Evolutionary conservation across 1,140 invertebrate species (phyloP), one percentile per base, ranked within the genome.

Genomic region (Nasonia giraulti): DNA sequence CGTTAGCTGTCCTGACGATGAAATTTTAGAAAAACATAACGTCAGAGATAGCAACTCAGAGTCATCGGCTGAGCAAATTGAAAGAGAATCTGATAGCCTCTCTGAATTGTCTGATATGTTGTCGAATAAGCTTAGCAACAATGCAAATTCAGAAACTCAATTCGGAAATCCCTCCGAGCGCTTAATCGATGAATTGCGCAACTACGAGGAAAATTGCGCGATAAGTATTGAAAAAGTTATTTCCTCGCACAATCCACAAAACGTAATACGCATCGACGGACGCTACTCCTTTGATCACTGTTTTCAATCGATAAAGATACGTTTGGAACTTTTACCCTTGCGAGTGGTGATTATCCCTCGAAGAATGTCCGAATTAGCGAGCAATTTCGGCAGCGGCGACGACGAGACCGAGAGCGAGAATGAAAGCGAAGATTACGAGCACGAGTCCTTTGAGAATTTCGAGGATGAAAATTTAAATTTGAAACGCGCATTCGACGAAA

Each of bases 231-330:
- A 95, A 80, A 91, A 92, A 55, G 89, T 93, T 87, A 86, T 95
- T 62, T 88, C 94, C 44, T 87, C 90, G 10, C 93, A 93, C 88
- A 90, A 94, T 87, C 93, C 94, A 4, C 92, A 94, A 82, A 90
- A 90, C 87, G 92, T 95, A 62, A 90, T 95, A 31, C 93, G 93
- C 89, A 85, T 95, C 82, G 94, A 95, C 89, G 94, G 93, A 2
- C 90, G 94, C 69, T 89, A 88, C 6, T 87, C 91, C 11, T 85
- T 89, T 12, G 86, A 89, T 40, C 87, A 91, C 81, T 94, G 94
- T 91, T 91, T 94, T 81, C 85, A 93, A 80, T 88, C 92, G 10
- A 80, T 94, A 11, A 89, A 90, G 79, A 88, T 93, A 50, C 93
- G 90, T 86, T 88, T 95, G 7, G 87, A 88, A 55, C 87, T 87